Evolutionary conservation across 2,113 vertebrate species (phyloP), one percentile per base, ranked within the genome.

Genomic region (Istiophorus platypterus): DNA sequence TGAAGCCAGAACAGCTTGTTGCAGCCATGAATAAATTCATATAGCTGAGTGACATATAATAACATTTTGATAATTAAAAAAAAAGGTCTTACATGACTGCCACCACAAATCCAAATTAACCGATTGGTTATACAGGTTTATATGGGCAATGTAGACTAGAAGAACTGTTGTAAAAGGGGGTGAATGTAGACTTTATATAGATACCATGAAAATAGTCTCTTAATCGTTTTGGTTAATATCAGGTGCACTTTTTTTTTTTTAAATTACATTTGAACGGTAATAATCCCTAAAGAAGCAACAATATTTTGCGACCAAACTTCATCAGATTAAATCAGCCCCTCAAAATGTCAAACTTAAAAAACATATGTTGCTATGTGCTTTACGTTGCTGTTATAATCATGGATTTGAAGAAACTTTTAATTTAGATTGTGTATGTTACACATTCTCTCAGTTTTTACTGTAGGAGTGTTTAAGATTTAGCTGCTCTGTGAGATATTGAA

Each of bases 161-260:
- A 22, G 49, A 47, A 29, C 15, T 14, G 0, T 20, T 52, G 27
- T 22, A 1, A 54, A 69, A 78, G 13, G 34, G 26, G 34, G 54
- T 41, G 24, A 54, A 27, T 63, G n/a, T 7, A 41, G 26, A 64
- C 42, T 42, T 45, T 22, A 22, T 17, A 61, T 42, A 22, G 26
- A 66, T 4, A 8, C 54, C 26, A 24, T 29, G 51, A 24, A 37
- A 80, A 56, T 42, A 42, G 42, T 18, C 54, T 17, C 22, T 42
- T 4, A 26, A 51, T 26, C 65, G 7, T 22, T 64, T 5, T 26
- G 24, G 12, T 52, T 26, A 27, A 24, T 39, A 24, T 47, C 17
- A 56, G 65, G 65, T 69, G 71, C 56, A 42, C 1, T 2, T 6
- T 24, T 42, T 72, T 73, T 22, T 58, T 63, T 49, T 26, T n/a